Percentiles rank a stretch among this genome's conserved stretches.
Conservation (phyloP, 2,797 vertebrate species). For the Enteromius anoplus region DNA sequence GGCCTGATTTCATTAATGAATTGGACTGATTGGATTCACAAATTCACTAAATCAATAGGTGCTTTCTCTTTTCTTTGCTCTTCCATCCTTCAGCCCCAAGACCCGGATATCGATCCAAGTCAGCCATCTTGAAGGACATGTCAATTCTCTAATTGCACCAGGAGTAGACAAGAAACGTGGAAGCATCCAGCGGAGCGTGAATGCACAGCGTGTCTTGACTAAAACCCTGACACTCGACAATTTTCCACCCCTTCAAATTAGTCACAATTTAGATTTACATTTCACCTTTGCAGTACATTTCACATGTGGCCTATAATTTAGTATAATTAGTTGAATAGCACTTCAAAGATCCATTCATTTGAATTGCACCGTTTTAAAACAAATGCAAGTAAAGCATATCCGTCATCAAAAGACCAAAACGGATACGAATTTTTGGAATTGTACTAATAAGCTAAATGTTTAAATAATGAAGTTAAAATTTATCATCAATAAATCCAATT, state of each 20-base stretch:
- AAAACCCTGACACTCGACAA: background rate
- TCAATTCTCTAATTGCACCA: background rate
- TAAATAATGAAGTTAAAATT: background rate
- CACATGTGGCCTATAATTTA: background rate
- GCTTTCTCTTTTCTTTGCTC: background rate
- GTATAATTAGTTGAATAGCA: background rate
- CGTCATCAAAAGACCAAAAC: background rate
- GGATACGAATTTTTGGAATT: background rate
- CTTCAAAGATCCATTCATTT: background rate
- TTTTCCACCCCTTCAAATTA: background rate
- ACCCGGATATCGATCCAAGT: background rate
- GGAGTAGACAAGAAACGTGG: background rate
- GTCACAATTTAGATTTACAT: background rate
- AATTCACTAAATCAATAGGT: background rate
- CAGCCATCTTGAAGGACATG: background rate
- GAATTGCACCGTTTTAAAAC: background rate
- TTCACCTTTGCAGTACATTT: background rate
- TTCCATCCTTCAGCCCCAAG: background rate
- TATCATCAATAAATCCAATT: background rate
- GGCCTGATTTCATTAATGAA: background rate
- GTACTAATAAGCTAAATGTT: background rate
- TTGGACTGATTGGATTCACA: background rate
- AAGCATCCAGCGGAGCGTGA: background rate
- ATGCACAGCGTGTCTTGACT: background rate
- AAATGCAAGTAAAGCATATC: background rate